These are phyloP conservation scores for Halcyon chelicuti DNA, from an alignment of 2,797 vertebrate genomes.

Conservation along the genomic window DNA sequence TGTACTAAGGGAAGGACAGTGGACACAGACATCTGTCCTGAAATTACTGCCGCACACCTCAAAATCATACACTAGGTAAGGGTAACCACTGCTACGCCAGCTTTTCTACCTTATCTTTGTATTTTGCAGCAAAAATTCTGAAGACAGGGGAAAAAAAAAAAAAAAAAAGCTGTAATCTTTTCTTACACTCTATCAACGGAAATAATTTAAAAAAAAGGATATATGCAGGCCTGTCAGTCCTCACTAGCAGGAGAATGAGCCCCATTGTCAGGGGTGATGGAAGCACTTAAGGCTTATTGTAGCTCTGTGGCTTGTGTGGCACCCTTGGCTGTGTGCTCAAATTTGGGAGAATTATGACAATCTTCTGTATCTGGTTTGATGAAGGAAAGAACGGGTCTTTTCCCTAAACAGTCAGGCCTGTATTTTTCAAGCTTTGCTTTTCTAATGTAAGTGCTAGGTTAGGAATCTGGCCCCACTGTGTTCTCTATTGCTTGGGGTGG, in stretches of 20 bases:
- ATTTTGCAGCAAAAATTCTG: neutral
- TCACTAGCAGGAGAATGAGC: neutral
- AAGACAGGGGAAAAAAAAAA: neutral
- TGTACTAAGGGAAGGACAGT: neutral
- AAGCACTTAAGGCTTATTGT: neutral
- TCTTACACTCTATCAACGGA: neutral
- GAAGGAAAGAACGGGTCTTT: neutral
- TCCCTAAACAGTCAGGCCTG: neutral
- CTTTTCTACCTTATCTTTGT: neutral
- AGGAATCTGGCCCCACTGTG: neutral
- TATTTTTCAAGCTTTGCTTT: neutral
- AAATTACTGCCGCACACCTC: neutral
- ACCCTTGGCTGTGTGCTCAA: neutral
- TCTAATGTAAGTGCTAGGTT: neutral
- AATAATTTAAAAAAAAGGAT: neutral
- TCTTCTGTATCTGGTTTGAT: neutral
- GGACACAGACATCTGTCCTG: neutral
- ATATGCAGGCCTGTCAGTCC: neutral
- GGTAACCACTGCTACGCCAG: neutral
- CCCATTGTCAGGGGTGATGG: neutral
- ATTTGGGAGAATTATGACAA: neutral
- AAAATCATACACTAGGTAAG: accelerated
- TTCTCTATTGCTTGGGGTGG: neutral
- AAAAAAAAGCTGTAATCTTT: neutral
- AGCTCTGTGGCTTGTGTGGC: neutral